phyloP scores from a whole-genome alignment of 2,888 invertebrate genomes.

The Liposcelis brunnea region DNA sequence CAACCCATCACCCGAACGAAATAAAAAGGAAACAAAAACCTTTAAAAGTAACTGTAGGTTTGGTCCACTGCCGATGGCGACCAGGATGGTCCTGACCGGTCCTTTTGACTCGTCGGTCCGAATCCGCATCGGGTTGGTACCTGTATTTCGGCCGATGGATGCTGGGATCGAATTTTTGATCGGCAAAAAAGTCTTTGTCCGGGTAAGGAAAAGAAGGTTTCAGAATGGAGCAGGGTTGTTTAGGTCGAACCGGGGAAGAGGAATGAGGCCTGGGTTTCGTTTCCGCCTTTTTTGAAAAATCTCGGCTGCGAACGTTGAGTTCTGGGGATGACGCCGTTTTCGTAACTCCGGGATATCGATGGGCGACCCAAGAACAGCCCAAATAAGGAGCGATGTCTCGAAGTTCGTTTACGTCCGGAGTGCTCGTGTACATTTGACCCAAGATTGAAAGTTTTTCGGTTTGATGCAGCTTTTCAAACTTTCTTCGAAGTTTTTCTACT shows the following conservation, averaged over 20 bases:
- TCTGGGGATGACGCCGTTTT: constrained; percentile 22
- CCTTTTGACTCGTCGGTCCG: constrained; percentile 19
- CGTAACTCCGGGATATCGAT: constrained; percentile 48
- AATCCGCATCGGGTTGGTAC: constrained; percentile 46
- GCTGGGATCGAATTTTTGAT: constrained; percentile 55
- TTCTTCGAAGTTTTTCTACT: constrained; percentile 51
- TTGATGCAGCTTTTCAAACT: constrained; percentile 43
- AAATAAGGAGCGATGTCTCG: constrained; percentile 62
- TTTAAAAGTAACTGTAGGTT: constrained; percentile 57
- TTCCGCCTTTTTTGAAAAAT: constrained; percentile 17
- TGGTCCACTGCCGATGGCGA: constrained; percentile 29
- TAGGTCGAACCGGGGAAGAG: constrained; percentile 28
- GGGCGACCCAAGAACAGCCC: constrained; percentile 64
- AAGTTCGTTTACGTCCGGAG: constrained; percentile 59
- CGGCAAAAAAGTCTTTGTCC: constrained; percentile 34
- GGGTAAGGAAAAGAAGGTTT: constrained; percentile 12
- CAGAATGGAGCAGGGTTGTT: constrained; percentile 26
- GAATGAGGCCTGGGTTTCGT: constrained; percentile 17
- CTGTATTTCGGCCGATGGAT: constrained; percentile 58
- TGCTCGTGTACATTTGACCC: constrained; percentile 64
- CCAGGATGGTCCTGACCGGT: constrained; percentile 27
- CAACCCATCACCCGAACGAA: too few species aligned
- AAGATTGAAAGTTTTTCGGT: constrained; percentile 37
- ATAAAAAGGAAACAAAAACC: constrained; percentile 27
- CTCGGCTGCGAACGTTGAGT: constrained; percentile 11